phyloP scores from a whole-genome alignment of 2,888 invertebrate genomes.

The Zeuzera pyrina region DNA sequence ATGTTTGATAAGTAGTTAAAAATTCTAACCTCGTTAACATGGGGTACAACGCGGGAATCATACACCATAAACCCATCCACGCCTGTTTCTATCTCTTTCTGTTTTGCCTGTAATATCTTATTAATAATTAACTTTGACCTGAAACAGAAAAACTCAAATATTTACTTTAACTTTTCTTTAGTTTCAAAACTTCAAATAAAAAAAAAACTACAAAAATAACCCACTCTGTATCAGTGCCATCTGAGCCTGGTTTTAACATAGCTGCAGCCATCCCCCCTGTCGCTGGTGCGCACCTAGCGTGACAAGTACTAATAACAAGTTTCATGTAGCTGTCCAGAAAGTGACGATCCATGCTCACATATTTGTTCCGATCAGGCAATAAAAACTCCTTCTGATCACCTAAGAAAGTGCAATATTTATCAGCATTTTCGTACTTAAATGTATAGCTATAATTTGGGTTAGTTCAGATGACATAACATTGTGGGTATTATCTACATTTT shows the following conservation, averaged over 20 bases:
- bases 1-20: neutral
- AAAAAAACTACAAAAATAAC: constrained; percentile 11
- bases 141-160: constrained; percentile 24
- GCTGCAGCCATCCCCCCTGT: constrained; percentile 81
- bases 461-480: too few relatives aligned
- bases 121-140: constrained; percentile 52
- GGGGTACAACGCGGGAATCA: constrained; percentile 73
- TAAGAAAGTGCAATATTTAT: too few relatives aligned
- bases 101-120: constrained; percentile 62
- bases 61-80: constrained; percentile 82
- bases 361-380: constrained; percentile 79
- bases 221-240: constrained; percentile 39
- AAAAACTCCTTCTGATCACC: constrained; percentile 73
- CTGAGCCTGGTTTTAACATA: constrained; percentile 56
- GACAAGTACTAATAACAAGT: constrained; percentile 73
- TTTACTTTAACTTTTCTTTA: neutral
- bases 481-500: too few relatives aligned
- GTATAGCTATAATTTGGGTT: too few relatives aligned
- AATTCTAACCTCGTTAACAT: constrained; percentile 62
- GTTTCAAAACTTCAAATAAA: neutral
- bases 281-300: constrained; percentile 74
- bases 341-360: constrained; percentile 76
- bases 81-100: constrained; percentile 71
- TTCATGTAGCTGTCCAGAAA: constrained; percentile 77
- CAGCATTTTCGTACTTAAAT: too few relatives aligned